A percentile compares a stretch with the other conserved stretches of the same genome.
These are phyloP conservation scores for Lophochroa leadbeateri DNA, from an alignment of 2,113 vertebrate genomes.

Conservation along the genomic window DNA sequence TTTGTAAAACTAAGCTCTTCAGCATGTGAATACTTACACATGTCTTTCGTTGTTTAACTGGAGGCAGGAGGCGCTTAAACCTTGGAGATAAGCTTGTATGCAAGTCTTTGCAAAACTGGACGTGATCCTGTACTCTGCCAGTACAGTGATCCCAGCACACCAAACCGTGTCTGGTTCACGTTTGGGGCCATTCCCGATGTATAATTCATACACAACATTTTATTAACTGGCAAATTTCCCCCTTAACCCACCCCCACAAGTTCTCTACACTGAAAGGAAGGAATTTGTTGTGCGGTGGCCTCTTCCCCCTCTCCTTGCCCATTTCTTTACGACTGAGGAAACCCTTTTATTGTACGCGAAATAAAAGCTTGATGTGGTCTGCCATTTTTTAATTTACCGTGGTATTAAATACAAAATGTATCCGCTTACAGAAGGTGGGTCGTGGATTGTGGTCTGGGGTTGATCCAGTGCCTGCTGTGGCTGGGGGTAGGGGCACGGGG, in stretches of 20 bases:
- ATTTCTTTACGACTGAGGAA: slow-evolving; percentile 59
- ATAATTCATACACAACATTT: slow-evolving; percentile 50
- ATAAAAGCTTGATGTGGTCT: slow-evolving; percentile 63
- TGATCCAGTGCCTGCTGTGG: background rate
- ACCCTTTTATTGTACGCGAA: slow-evolving; percentile 54
- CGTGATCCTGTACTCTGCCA: background rate
- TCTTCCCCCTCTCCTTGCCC: slow-evolving; percentile 46
- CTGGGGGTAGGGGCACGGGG: background rate
- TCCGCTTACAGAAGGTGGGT: slow-evolving; percentile 37
- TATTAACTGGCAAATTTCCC: slow-evolving; percentile 66
- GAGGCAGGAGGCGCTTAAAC: slow-evolving; percentile 30
- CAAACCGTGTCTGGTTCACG: slow-evolving; percentile 27
- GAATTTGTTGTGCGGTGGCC: slow-evolving; percentile 61
- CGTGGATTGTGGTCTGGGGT: slow-evolving; percentile 22
- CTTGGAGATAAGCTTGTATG: slow-evolving; percentile 27
- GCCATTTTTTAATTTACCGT: slow-evolving; percentile 56
- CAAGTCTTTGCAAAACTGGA: background rate
- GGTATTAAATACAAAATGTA: slow-evolving; percentile 55
- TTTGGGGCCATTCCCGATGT: slow-evolving; percentile 34
- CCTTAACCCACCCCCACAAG: background rate
- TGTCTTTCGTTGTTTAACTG: slow-evolving; percentile 1
- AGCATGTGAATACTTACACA: slow-evolving; percentile 5
- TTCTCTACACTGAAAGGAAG: slow-evolving; percentile 49
- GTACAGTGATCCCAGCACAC: slow-evolving; percentile 32
- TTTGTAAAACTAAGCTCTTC: slow-evolving; percentile 50